Evolutionary conservation across 2,113 vertebrate genomes (phyloP).

Genomic region (Nesoenas mayeri): DNA sequence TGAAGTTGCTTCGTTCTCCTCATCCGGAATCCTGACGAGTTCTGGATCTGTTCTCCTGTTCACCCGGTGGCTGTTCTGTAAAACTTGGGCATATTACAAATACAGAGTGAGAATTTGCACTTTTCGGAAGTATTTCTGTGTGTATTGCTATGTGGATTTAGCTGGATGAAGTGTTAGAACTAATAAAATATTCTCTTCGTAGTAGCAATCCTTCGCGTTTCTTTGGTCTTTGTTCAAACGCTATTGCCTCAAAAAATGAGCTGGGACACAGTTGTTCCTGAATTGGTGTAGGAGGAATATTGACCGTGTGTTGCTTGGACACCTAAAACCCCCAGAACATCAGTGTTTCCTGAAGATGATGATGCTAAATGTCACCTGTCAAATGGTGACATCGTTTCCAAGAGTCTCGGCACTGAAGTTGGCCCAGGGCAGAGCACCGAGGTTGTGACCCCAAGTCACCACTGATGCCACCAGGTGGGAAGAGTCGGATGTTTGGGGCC

Average conservation of each 20-base stretch:
- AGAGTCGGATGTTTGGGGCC: no score
- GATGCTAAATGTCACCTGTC: no score
- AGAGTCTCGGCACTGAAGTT: no score
- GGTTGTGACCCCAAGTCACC: no score
- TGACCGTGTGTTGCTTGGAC: accelerated
- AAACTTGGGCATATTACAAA: constrained; percentile 28
- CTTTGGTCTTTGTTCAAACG: accelerated
- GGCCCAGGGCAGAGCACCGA: no score
- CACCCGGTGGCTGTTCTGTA: neutral
- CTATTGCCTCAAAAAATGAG: accelerated
- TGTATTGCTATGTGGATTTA: constrained; percentile 67
- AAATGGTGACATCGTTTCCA: no score
- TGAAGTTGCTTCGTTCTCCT: neutral
- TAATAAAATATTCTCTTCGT: constrained; percentile 75
- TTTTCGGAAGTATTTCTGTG: constrained; percentile 62
- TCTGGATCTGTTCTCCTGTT: constrained; percentile 13
- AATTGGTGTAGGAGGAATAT: neutral
- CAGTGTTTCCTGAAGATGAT: no score
- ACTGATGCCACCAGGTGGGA: no score
- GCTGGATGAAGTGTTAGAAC: constrained; percentile 65
- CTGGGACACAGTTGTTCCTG: accelerated
- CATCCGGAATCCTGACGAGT: neutral
- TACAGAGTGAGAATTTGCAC: constrained; percentile 74
- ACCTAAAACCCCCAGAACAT: neutral
- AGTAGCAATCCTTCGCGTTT: neutral